Evolutionary conservation across 2,113 vertebrate genomes (phyloP).

Genomic region (Hipposideros armiger): DNA sequence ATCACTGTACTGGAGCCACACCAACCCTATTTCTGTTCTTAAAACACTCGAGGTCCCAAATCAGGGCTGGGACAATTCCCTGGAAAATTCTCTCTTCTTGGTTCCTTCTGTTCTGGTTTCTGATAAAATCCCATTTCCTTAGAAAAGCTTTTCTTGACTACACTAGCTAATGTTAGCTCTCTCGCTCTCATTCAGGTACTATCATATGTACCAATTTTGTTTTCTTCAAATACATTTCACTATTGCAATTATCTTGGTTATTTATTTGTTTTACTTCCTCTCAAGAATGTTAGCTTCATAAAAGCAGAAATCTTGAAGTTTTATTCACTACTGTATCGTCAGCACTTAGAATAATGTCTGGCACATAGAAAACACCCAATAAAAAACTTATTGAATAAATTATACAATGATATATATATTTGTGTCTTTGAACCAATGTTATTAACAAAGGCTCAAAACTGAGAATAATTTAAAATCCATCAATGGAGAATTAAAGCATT

Average conservation of each 20-base stretch:
- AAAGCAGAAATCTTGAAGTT: not conserved
- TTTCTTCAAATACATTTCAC: not conserved
- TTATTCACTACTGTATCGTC: not conserved
- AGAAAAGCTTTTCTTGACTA: not conserved
- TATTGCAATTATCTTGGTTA: not conserved
- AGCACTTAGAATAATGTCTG: too few species aligned
- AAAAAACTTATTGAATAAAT: not conserved
- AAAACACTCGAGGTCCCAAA: not conserved
- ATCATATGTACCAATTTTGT: not conserved
- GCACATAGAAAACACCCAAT: not conserved
- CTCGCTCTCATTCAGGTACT: not conserved
- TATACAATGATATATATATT: not conserved
- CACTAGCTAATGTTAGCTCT: not conserved
- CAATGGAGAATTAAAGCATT: not conserved
- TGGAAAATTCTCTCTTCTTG: not conserved
- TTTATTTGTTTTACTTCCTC: not conserved
- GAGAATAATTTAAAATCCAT: slow-evolving; percentile 39
- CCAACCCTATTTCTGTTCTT: not conserved
- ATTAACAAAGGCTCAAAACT: slow-evolving; percentile 16
- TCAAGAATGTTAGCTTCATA: not conserved
- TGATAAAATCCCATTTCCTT: slow-evolving; percentile 10
- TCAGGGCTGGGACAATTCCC: not conserved
- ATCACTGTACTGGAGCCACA: not conserved
- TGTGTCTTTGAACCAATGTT: not conserved
- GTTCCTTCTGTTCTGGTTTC: not conserved